Evolutionary conservation across 1,140 invertebrate genomes (phyloP).

Genomic region (Drosophila repleta): DNA sequence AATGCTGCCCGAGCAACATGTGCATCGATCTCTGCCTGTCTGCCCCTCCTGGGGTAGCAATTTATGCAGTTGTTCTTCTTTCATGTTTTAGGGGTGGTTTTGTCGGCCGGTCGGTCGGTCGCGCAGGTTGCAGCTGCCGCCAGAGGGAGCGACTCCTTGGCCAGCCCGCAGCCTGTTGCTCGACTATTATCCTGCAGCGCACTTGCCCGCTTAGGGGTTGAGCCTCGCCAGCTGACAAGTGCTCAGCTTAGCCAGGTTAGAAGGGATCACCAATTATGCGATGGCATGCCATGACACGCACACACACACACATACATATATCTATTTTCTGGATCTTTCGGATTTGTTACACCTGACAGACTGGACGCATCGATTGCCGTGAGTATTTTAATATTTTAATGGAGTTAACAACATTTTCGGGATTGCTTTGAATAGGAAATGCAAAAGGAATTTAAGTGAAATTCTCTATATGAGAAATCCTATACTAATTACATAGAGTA

Average conservation of each 20-base stretch:
- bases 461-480: too few species aligned
- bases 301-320: not conserved
- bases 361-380: not conserved
- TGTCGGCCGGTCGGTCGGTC: slow-evolving; percentile 46
- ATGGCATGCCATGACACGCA: not conserved
- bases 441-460: too few species aligned
- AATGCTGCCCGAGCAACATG: slow-evolving; percentile 66
- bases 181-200: slow-evolving; percentile 7
- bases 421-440: too few species aligned
- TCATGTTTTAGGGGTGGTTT: slow-evolving; percentile 68
- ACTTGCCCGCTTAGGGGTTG: slow-evolving; percentile 46
- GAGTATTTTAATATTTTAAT: too few species aligned
- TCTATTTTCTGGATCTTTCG: not conserved
- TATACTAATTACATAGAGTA: too few species aligned
- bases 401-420: too few species aligned
- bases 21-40: slow-evolving; percentile 48
- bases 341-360: slow-evolving; percentile 33
- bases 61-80: slow-evolving; percentile 58
- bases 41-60: slow-evolving; percentile 60
- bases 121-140: slow-evolving; percentile 71
- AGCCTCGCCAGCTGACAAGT: slow-evolving; percentile 45
- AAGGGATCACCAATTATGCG: slow-evolving; percentile 29
- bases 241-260: slow-evolving; percentile 24
- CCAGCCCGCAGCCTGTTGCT: slow-evolving; percentile 38
- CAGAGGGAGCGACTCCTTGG: slow-evolving; percentile 7